Conservation (phyloP, 2,888 invertebrate genomes). For the Tiliacea aurago region DNA sequence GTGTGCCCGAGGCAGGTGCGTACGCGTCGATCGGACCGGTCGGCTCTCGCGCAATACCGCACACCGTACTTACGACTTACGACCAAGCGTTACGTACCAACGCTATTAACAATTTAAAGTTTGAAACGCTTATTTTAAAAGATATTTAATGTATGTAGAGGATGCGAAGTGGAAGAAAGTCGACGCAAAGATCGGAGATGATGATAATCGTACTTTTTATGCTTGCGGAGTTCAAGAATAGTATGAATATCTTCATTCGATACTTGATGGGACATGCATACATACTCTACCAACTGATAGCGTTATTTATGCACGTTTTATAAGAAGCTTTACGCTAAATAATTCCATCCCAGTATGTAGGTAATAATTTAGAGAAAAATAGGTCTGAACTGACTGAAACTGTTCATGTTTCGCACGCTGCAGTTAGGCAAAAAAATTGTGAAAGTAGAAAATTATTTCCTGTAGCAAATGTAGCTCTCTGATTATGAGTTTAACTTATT, state of each 20-base stretch:
- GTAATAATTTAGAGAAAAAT: not conserved
- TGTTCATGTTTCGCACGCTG: not conserved
- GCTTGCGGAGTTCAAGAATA: constrained; percentile 8
- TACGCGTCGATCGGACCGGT: constrained; percentile 73
- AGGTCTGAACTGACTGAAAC: not conserved
- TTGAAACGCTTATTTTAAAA: constrained; percentile 44
- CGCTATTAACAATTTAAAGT: constrained; percentile 57
- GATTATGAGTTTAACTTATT: not conserved
- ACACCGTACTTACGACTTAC: constrained; percentile 54
- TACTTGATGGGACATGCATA: not conserved
- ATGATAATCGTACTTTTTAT: constrained; percentile 40
- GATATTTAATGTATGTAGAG: constrained; percentile 42
- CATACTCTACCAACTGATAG: not conserved
- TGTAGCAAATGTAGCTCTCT: not conserved
- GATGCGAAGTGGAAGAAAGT: constrained; percentile 36
- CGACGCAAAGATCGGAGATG: constrained; percentile 29
- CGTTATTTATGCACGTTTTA: constrained; percentile 1
- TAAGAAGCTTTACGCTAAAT: constrained; percentile 1
- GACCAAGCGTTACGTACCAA: constrained; percentile 56
- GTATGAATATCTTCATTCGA: constrained; percentile 25
- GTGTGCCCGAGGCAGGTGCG: constrained; percentile 89
- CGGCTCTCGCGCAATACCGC: constrained; percentile 66
- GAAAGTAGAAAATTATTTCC: not conserved
- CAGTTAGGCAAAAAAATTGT: not conserved
- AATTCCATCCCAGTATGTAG: not conserved